Evolutionary conservation across 2,797 vertebrate genomes (phyloP), one percentile per base, ranked within the genome.

Genomic region (Siniperca undulata): DNA sequence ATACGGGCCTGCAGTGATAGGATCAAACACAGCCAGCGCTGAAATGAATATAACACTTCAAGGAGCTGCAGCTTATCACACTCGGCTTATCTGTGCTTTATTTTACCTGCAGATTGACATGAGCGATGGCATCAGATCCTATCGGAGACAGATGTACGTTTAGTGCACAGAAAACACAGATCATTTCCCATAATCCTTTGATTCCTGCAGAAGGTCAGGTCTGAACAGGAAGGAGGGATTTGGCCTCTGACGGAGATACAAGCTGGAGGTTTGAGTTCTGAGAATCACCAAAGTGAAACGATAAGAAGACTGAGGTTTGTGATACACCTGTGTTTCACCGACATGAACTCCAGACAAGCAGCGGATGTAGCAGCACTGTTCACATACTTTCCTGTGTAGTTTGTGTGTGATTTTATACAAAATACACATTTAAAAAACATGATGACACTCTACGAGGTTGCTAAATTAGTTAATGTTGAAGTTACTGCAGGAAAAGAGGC

Each of bases 121-220:
- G 67, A 73, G 68, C 46, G 17, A 78, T n/a, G 70, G 36, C 66
- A 46, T 17, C 68, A 42, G 80, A 86, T 83, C 76, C 65, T 65
- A 80, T 89, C 89, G 13, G 11, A 40, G 56, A 22, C 44, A 48
- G 84, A 69, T 27, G 61, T 52, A 56, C 79, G 72, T 87, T 76
- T 46, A 70, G 81, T 13, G 74, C 75, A 36, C 61, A 50, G 77
- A 77, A 86, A 87, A 73, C 83, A 80, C 69, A 62, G 56, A 72
- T 86, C 62, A 58, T 78, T 85, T 85, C 78, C 75, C 85, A 85
- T 77, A 77, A 85, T 83, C 66, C 86, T 87, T n/a, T 84, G 78
- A 74, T 81, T 71, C 64, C 64, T n/a, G 42, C 44, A 56, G 70
- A 82, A 67, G 75, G 76, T 80, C 68, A 78, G 71, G 68, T 50